Percentiles rank a stretch among this genome's conserved stretches.
These are phyloP conservation scores for Thalassophryne amazonica DNA, from an alignment of 2,797 vertebrate species.

Conservation along the genomic window DNA sequence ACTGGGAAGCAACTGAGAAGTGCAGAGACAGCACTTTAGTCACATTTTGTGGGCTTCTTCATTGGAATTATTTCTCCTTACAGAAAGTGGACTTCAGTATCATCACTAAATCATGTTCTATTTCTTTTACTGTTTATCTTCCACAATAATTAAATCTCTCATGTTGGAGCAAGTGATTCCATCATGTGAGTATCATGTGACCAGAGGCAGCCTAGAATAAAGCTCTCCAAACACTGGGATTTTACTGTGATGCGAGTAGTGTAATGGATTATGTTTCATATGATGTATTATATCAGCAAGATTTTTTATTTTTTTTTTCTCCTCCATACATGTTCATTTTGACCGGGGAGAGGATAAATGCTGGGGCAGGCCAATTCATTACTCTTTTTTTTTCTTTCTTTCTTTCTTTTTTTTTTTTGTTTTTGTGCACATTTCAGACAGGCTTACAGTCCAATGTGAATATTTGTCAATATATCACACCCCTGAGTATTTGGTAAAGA, in stretches of 20 bases:
- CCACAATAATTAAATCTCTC: background rate
- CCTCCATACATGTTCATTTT: no score
- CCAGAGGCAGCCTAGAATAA: slow-evolving; percentile 4
- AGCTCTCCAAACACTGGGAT: background rate
- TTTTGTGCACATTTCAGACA: no score
- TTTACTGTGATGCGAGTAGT: background rate
- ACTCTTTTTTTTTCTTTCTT: no score
- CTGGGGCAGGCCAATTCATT: no score
- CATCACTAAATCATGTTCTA: background rate
- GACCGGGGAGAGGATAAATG: no score
- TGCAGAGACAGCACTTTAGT: slow-evolving; percentile 66
- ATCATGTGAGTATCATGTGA: slow-evolving; percentile 62
- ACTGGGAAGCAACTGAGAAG: slow-evolving; percentile 23
- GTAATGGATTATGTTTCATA: background rate
- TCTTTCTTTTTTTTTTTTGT: no score
- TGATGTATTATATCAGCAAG: no score
- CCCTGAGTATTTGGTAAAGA: no score
- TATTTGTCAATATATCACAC: no score
- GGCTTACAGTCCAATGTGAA: no score
- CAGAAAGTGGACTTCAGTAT: background rate
- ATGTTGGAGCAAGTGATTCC: slow-evolving; percentile 15
- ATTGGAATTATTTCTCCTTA: slow-evolving; percentile 7
- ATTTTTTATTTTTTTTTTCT: no score
- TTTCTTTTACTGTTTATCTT: slow-evolving; percentile 1
- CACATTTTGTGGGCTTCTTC: slow-evolving; percentile 50